phyloP scores from a whole-genome alignment of 2,113 vertebrate species.

The Bothrops jararaca region DNA sequence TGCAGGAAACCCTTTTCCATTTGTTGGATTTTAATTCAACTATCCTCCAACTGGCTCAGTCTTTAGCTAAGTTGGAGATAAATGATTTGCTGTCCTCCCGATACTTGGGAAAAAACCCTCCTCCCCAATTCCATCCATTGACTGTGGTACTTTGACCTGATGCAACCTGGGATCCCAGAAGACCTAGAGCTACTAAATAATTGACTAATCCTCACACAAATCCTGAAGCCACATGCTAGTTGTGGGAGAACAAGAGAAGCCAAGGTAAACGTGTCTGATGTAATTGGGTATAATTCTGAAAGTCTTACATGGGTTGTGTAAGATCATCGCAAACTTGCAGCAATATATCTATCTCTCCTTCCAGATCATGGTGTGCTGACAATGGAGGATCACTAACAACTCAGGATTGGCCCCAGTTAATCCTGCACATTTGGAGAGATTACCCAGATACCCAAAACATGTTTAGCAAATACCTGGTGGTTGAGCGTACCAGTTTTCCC shows the following conservation, averaged over 20 bases:
- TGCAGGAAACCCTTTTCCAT: too few relatives aligned
- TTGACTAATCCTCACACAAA: neutral
- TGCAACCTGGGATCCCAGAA: neutral
- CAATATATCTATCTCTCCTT: conserved; percentile 53
- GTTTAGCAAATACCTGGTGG: conserved; percentile 61
- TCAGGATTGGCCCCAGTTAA: conserved; percentile 58
- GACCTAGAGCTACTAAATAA: neutral
- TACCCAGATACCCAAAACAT: conserved; percentile 56
- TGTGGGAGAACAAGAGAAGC: conserved; percentile 27
- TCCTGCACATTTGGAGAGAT: conserved; percentile 65
- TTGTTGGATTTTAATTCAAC: too few relatives aligned
- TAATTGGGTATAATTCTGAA: conserved; percentile 42
- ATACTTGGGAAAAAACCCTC: neutral
- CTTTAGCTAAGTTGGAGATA: neutral
- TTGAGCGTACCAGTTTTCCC: conserved; percentile 52
- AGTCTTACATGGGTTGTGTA: conserved; percentile 26
- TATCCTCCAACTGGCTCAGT: neutral
- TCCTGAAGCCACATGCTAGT: neutral
- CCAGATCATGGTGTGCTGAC: conserved; percentile 57
- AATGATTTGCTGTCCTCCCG: neutral
- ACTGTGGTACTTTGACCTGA: neutral
- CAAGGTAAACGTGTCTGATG: conserved; percentile 16
- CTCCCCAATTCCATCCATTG: neutral
- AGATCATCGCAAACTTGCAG: conserved; percentile 40
- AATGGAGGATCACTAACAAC: conserved; percentile 55